These are phyloP conservation scores for Hipposideros larvatus DNA, from an alignment of 2,797 vertebrate genomes.

Conservation along the genomic window DNA sequence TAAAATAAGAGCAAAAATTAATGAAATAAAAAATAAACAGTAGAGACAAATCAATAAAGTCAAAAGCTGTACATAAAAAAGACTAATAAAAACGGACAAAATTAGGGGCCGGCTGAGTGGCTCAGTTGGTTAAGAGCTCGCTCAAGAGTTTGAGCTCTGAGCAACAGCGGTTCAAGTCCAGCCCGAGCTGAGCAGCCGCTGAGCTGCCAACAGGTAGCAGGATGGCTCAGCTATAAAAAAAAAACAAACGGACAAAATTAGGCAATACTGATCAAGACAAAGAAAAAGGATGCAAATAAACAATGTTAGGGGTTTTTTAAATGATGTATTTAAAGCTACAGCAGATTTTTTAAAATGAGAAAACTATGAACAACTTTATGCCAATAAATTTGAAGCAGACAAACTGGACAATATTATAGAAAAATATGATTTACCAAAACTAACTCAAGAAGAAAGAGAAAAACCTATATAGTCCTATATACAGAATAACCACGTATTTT, in stretches of 20 bases:
- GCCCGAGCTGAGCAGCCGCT: too few species aligned
- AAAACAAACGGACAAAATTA: not conserved
- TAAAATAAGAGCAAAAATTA: not conserved
- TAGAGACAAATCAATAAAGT: not conserved
- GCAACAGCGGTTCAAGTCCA: too few species aligned
- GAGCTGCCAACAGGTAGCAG: too few species aligned
- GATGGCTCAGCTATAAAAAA: too few species aligned
- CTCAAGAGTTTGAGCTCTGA: too few species aligned
- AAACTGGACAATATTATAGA: not conserved
- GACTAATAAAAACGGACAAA: not conserved
- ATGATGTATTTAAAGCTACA: not conserved
- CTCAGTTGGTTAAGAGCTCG: too few species aligned
- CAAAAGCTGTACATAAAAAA: not conserved
- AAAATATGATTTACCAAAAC: not conserved
- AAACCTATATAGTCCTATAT: not conserved
- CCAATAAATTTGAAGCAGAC: not conserved
- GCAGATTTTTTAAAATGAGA: slow-evolving; percentile 29
- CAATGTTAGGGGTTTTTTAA: not conserved
- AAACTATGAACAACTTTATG: slow-evolving; percentile 24
- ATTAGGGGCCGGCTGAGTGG: too few species aligned
- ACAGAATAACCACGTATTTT: not conserved
- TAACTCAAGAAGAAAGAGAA: slow-evolving; percentile 23
- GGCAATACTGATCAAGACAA: not conserved
- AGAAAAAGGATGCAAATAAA: slow-evolving; percentile 33
- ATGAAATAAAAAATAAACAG: not conserved